Evolutionary conservation across 2,888 invertebrate species (phyloP).

Genomic region (Emmelina monodactyla): DNA sequence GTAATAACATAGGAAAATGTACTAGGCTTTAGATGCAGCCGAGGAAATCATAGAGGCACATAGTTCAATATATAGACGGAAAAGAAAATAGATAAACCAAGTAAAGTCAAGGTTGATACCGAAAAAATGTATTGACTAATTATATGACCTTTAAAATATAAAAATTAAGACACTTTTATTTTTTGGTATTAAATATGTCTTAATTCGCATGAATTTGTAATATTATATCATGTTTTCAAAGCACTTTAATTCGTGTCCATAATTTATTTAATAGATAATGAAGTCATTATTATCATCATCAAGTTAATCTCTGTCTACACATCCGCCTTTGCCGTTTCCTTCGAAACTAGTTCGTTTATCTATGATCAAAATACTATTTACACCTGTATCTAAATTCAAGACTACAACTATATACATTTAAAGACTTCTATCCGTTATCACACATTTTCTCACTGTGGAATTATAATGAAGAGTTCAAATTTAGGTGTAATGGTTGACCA

Average conservation of each 20-base stretch:
- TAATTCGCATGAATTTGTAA: no score
- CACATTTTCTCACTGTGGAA: constrained; percentile 58
- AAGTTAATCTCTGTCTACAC: constrained; percentile 28
- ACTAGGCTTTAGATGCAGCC: not conserved
- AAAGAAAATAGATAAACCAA: no score
- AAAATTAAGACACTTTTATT: no score
- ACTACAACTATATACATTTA: constrained; percentile 43
- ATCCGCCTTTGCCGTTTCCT: constrained; percentile 18
- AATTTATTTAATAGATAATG: no score
- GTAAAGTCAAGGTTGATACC: no score
- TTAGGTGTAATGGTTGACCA: constrained; percentile 65
- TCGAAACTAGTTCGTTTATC: not conserved
- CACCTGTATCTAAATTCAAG: constrained; percentile 56
- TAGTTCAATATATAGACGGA: no score
- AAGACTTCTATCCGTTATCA: constrained; percentile 49
- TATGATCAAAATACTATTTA: constrained; percentile 1
- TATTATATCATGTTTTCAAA: no score
- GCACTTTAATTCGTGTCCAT: no score
- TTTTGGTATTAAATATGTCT: no score
- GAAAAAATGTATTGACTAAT: no score
- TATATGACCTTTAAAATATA: no score
- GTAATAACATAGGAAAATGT: constrained; percentile 4
- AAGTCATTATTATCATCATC: constrained; percentile 24
- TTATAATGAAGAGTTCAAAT: constrained; percentile 66
- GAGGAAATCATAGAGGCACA: not conserved